Evolutionary conservation across 2,113 vertebrate species (phyloP).

Genomic region (Crotalus tigris): DNA sequence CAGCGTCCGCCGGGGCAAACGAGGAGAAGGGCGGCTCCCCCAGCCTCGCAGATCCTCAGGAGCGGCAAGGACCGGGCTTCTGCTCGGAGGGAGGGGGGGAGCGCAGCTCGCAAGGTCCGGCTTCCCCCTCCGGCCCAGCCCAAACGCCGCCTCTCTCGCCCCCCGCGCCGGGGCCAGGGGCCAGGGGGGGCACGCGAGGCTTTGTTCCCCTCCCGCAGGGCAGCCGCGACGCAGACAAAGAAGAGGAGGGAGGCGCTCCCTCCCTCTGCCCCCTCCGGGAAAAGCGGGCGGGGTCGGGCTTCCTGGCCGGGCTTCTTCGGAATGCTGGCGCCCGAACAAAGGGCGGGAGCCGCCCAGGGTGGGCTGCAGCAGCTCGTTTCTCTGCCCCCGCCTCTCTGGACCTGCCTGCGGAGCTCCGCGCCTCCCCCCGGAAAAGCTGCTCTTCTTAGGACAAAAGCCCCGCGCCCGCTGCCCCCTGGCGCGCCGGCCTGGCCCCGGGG

Average conservation of each 20-base stretch:
- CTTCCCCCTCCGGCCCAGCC: background rate
- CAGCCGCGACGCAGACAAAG: background rate
- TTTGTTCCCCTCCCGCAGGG: background rate
- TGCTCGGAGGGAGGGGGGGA: background rate
- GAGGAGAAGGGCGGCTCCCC: background rate
- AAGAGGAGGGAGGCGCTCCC: background rate
- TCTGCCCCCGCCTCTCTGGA: background rate
- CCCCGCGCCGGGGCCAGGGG: background rate
- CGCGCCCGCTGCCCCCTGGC: background rate
- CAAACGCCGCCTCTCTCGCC: background rate
- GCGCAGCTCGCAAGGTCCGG: background rate
- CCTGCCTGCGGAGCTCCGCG: background rate
- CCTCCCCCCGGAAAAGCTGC: background rate
- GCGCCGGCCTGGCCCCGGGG: background rate
- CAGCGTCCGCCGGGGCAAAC: background rate
- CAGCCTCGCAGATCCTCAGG: background rate
- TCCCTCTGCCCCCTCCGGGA: background rate
- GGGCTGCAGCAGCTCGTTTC: background rate
- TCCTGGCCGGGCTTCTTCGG: background rate
- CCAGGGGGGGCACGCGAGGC: background rate
- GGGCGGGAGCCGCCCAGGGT: background rate
- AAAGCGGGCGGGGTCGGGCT: background rate
- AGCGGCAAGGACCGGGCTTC: background rate
- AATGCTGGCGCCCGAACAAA: slow-evolving; percentile 4
- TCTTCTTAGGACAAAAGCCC: background rate